Percentiles rank a stretch among this genome's conserved stretches.
Conservation (phyloP, 2,888 invertebrate species). For the Steinernema hermaphroditum region DNA sequence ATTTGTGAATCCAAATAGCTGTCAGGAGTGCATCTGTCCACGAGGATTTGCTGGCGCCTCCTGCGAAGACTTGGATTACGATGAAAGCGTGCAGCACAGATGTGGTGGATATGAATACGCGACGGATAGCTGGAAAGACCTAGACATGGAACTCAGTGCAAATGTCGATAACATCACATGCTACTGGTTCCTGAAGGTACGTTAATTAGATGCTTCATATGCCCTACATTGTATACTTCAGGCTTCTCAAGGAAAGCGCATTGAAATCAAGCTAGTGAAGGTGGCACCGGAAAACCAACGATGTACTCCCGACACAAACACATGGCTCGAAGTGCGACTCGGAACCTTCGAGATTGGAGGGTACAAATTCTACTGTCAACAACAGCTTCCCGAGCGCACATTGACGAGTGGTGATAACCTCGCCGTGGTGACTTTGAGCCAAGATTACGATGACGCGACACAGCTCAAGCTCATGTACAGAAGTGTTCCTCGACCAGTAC, state of each 20-base stretch:
- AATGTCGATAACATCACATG: background rate
- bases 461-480: too few species aligned
- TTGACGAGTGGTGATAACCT: too few species aligned
- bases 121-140: background rate
- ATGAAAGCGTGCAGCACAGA: too few species aligned
- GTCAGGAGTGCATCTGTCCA: constrained; percentile 44
- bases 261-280: background rate
- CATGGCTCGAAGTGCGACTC: too few species aligned
- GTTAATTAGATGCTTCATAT: background rate
- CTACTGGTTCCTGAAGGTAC: background rate
- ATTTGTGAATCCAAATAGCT: constrained; percentile 39
- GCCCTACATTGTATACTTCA: background rate
- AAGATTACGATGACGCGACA: too few species aligned
- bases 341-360: background rate
- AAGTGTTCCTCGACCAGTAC: too few species aligned
- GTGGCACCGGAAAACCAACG: too few species aligned
- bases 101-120: constrained; percentile 22
- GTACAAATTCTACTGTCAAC: background rate
- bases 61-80: constrained; percentile 36
- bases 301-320: too few species aligned
- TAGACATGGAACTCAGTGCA: background rate
- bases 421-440: too few species aligned
- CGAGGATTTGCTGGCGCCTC: constrained; percentile 38
- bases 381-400: background rate
- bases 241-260: background rate